Base-by-base conservation (phyloP, 2,888 invertebrate genomes). In the Arrhopalites spinosus region DNA sequence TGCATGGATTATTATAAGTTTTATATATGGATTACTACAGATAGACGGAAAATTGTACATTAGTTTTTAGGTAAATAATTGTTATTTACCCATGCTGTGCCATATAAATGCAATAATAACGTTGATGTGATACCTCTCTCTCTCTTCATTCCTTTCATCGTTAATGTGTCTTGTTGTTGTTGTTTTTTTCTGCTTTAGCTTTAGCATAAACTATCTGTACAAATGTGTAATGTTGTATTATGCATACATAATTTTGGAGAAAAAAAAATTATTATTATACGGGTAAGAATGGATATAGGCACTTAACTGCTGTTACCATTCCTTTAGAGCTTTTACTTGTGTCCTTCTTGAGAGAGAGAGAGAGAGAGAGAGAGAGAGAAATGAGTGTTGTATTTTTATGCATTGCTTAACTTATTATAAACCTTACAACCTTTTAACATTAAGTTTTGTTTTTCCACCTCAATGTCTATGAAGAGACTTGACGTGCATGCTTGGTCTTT, bases 1-100 rank as follows among this genome's bases (percentile, higher is more conserved):
- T 72, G 63, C 63, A 72, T 63, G 61, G 72, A 71, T n/a, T 50
- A 68, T 68, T 68, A 50, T 47, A 23, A 25, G 27, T n/a, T n/a
- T n/a, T n/a, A n/a, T n/a, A n/a, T n/a, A n/a, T n/a, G n/a, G n/a
- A n/a, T n/a, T n/a, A n/a, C n/a, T n/a, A n/a, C n/a, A n/a, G n/a
- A n/a, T n/a, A n/a, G n/a, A n/a, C n/a, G n/a, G n/a, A n/a, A n/a
- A n/a, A n/a, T n/a, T n/a, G n/a, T 50, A 15, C 50, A 15, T 15
- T n/a, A n/a, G 50, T 53, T 53, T 23, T 20, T 8, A 17, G 47
- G 8, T 53, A n/a, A 53, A n/a, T 53, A 27, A 17, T 7, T 63
- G 63, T 27, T 27, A 27, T 63, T 23, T 15, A 63, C 63, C n/a
- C 67, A 45, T 13, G 64, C 67, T 20, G n/a, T 67, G 23, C 67